phyloP scores from a whole-genome alignment of 2,888 invertebrate genomes.

The Drosophila rubida region DNA sequence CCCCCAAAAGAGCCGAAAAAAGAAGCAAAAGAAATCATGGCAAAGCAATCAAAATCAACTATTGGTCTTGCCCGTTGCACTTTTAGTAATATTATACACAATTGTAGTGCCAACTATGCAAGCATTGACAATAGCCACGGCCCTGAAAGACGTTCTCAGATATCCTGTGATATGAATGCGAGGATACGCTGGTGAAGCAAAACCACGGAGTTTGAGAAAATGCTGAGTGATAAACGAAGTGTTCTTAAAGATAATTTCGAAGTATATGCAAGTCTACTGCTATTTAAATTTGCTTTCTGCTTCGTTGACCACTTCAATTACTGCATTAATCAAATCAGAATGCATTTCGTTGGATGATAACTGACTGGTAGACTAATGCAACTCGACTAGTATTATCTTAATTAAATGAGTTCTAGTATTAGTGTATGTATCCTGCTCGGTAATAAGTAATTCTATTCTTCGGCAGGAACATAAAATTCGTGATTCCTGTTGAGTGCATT shows the following conservation, averaged over 20 bases:
- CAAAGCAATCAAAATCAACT: slow-evolving; percentile 50
- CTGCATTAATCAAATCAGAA: neutral
- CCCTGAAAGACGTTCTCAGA: slow-evolving; percentile 12
- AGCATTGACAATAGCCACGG: slow-evolving; percentile 35
- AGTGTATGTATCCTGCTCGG: neutral
- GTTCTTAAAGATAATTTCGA: too few species aligned
- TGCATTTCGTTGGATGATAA: neutral
- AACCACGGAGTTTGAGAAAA: neutral
- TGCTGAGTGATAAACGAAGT: neutral
- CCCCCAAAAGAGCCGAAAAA: neutral
- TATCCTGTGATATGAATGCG: slow-evolving; percentile 4
- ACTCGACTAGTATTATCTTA: neutral
- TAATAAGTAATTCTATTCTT: slow-evolving; percentile 5
- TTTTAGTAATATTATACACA: slow-evolving; percentile 62
- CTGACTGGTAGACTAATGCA: neutral
- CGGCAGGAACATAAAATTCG: slow-evolving; percentile 2
- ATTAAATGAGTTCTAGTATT: neutral
- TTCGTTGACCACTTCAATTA: neutral
- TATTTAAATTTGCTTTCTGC: too few species aligned
- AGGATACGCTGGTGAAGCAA: neutral
- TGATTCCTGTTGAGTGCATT: slow-evolving; percentile 22
- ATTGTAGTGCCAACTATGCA: slow-evolving; percentile 28
- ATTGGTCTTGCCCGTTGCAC: slow-evolving; percentile 41
- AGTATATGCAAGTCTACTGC: too few species aligned
- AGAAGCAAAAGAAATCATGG: slow-evolving; percentile 30